A percentile compares a stretch with the other conserved stretches of the same genome.
Evolutionary conservation across 2,797 vertebrate genomes (phyloP).

Genomic region (Poeciliopsis gracilis): DNA sequence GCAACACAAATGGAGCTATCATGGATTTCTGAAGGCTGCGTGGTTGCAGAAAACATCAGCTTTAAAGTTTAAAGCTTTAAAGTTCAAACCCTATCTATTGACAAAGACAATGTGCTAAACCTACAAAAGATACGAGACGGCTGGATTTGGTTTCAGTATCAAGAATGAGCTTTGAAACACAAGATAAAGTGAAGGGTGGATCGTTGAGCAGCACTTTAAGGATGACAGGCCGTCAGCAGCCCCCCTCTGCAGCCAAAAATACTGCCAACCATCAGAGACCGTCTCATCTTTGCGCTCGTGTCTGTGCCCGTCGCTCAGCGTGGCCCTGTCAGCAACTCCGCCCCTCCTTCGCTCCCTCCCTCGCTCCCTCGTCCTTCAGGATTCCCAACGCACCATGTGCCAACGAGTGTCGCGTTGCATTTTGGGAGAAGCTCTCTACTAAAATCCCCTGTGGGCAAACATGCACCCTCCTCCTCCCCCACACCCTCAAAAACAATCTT

Average conservation of each 20-base stretch:
- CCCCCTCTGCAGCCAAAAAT: constrained; percentile 52
- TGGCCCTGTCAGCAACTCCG: constrained; percentile 63
- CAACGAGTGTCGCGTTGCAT: constrained; percentile 71
- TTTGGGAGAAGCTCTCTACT: constrained; percentile 65
- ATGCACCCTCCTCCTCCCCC: constrained; percentile 21
- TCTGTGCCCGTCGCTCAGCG: constrained; percentile 58
- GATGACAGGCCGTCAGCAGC: constrained; percentile 44
- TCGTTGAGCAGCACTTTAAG: constrained; percentile 28
- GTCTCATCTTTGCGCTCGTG: constrained; percentile 47
- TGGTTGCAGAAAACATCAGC: neutral
- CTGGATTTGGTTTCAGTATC: constrained; percentile 21
- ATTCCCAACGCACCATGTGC: constrained; percentile 67
- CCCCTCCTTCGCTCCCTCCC: constrained; percentile 39
- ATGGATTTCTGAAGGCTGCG: neutral
- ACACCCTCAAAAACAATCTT: constrained; percentile 41
- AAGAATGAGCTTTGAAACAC: constrained; percentile 38
- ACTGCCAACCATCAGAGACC: constrained; percentile 55
- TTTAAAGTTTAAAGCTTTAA: constrained; percentile 23
- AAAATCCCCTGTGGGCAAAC: constrained; percentile 53
- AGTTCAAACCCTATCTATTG: constrained; percentile 24
- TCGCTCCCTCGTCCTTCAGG: constrained; percentile 29
- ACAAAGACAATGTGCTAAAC: constrained; percentile 9
- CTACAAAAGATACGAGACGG: constrained; percentile 15
- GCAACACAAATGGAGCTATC: neutral
- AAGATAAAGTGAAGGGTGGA: constrained; percentile 29